Percentiles rank a stretch among this genome's conserved stretches.
Conservation (phyloP, 2,113 vertebrate genomes). For the Hemiscyllium ocellatum region DNA sequence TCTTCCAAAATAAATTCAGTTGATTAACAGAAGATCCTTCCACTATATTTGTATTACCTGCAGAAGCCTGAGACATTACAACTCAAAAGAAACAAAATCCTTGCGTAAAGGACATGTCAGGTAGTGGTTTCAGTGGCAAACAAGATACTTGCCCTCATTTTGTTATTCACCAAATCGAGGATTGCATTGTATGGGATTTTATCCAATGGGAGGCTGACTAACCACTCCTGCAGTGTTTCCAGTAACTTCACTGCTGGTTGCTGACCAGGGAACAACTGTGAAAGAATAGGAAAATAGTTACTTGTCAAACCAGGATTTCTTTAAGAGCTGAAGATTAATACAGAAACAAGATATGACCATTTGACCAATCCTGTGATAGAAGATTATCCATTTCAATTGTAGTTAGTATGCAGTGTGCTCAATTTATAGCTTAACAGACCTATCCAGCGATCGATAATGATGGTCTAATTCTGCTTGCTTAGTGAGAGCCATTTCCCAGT, state of each 20-base stretch:
- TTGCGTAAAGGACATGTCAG: neutral
- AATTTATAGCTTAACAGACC: neutral
- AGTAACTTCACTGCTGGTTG: slow-evolving; percentile 76
- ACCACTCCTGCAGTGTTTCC: slow-evolving; percentile 87
- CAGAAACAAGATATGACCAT: neutral
- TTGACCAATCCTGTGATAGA: neutral
- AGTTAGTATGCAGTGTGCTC: neutral
- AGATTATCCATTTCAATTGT: neutral
- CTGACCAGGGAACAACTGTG: slow-evolving; percentile 79
- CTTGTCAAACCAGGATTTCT: neutral
- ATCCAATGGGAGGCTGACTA: slow-evolving; percentile 79
- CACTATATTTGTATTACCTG: neutral
- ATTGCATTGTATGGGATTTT: slow-evolving; percentile 83
- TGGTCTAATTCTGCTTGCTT: neutral
- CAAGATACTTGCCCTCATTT: slow-evolving; percentile 74
- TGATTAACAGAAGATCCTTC: neutral
- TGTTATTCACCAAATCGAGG: slow-evolving; percentile 91
- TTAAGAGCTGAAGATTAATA: neutral
- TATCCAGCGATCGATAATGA: neutral
- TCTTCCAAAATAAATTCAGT: neutral
- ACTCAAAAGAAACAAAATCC: neutral
- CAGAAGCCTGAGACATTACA: neutral
- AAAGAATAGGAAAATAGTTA: neutral
- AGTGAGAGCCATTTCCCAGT: no score
- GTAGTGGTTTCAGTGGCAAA: neutral